Evolutionary conservation across 2,888 invertebrate species (phyloP).

Genomic region (Leucophora obtusa): DNA sequence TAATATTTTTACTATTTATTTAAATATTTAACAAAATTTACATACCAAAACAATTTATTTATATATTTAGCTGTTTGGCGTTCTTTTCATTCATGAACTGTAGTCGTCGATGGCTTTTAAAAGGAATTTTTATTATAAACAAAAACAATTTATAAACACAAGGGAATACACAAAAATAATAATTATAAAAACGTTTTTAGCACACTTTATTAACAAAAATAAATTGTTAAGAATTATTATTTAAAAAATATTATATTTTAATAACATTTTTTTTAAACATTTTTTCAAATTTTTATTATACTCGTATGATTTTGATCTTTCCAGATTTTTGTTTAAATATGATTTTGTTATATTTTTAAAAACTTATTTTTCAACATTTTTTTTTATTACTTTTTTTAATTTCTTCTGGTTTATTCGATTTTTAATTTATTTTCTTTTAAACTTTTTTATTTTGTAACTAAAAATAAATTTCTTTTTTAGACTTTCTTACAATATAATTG

Average conservation of each 20-base stretch:
- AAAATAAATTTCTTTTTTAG: neutral
- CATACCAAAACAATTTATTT: conserved; percentile 37
- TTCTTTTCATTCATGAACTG: conserved; percentile 28
- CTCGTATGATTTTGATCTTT: no score
- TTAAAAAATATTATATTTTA: neutral
- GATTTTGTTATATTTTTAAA: conserved; percentile 8
- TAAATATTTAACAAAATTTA: conserved; percentile 21
- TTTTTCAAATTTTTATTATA: neutral
- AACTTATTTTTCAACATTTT: no score
- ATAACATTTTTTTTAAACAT: neutral
- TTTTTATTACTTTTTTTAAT: neutral
- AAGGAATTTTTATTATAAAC: conserved; percentile 37
- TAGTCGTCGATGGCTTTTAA: conserved; percentile 6
- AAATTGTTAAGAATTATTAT: neutral
- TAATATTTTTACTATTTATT: neutral
- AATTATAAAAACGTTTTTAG: conserved; percentile 23
- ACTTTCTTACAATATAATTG: neutral
- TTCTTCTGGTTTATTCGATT: neutral
- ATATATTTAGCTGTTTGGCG: neutral
- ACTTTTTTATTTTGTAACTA: neutral
- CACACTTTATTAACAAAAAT: neutral
- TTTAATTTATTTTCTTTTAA: neutral
- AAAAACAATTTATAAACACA: conserved; percentile 7
- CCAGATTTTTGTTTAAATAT: neutral
- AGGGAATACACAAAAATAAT: neutral